Evolutionary conservation across 1,140 invertebrate genomes (phyloP), one percentile per base, ranked within the genome.

Genomic region (Ostrea denselamellosa): DNA sequence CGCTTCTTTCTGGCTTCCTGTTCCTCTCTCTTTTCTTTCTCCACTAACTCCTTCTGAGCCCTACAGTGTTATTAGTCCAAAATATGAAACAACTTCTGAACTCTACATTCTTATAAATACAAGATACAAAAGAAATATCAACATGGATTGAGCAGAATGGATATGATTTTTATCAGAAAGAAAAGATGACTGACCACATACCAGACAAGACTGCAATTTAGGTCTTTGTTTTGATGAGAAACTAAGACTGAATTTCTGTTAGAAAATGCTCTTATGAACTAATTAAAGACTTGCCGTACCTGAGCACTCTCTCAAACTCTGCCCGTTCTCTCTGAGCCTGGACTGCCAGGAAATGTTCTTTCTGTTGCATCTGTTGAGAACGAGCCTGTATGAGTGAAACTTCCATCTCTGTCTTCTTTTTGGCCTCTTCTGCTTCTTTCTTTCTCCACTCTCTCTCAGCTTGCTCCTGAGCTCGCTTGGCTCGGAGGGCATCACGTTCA

Each of bases 291-390:
- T 19, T 62, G 17, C 14, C 14, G 87, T 86, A 95, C 95, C 93
- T 93, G 17, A 95, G 92, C 8, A 95, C 94, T 84, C 93, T 89
- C 86, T 95, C 94, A 92, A 95, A 95, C 85, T 95, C 95, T 25
- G 91, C 91, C 62, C 94, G 90, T 85, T 95, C 95, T 44, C 94
- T 89, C 84, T 94, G 93, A 22, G 94, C 95, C 90, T 95, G 94
- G n/a, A 95, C 93, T n/a, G 94, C 94, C 58, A 95, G 89, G 87
- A 93, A 94, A 85, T 94, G 94, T 86, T 95, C 93, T 90, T 95
- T 95, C 87, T 95, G 92, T 71, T 93, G 86, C 93, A 94, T 93
- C 91, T 95, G 95, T 56, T 92, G 89, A 22, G 92, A 90, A 62
- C 95, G 88, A 10, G 95, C 95, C n/a, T 92, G 84, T 82, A 93